A percentile compares a stretch with the other conserved stretches of the same genome.
Evolutionary conservation across 2,113 vertebrate genomes (phyloP).

Genomic region (Silurus glanis): DNA sequence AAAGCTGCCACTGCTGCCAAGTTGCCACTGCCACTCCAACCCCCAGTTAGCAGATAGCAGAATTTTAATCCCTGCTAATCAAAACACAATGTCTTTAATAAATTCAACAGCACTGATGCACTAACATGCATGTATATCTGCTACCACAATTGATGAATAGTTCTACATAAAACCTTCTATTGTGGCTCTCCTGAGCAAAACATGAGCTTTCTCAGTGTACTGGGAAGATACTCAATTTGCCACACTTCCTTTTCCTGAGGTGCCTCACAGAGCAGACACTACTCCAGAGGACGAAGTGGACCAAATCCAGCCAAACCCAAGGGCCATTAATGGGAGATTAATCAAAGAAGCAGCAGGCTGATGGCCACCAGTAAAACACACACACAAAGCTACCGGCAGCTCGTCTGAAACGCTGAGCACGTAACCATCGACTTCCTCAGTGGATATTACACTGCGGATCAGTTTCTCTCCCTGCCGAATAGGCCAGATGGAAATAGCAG

Average conservation of each 20-base stretch:
- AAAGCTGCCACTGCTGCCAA: too few species aligned
- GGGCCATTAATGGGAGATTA: constrained; percentile 41
- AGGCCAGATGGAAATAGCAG: not conserved
- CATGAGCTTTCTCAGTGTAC: not conserved
- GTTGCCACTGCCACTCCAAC: too few species aligned
- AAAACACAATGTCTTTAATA: too few species aligned
- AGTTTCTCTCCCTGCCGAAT: not conserved
- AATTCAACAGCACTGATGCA: not conserved
- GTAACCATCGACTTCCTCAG: not conserved
- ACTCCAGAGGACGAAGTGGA: not conserved
- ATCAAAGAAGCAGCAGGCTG: not conserved
- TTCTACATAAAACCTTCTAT: not conserved
- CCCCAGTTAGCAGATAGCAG: too few species aligned
- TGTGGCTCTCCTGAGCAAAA: not conserved
- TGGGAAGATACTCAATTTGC: constrained; percentile 19
- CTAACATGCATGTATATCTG: not conserved
- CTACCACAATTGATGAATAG: not conserved
- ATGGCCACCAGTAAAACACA: not conserved
- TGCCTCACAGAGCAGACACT: constrained; percentile 18
- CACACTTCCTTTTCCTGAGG: not conserved
- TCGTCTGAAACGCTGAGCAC: not conserved
- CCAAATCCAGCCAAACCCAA: constrained; percentile 10
- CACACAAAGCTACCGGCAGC: not conserved
- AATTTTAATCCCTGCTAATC: too few species aligned
- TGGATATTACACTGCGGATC: not conserved